Evolutionary conservation across 2,888 invertebrate genomes (phyloP), one percentile per base, ranked within the genome.

Genomic region (Sympetrum striolatum): DNA sequence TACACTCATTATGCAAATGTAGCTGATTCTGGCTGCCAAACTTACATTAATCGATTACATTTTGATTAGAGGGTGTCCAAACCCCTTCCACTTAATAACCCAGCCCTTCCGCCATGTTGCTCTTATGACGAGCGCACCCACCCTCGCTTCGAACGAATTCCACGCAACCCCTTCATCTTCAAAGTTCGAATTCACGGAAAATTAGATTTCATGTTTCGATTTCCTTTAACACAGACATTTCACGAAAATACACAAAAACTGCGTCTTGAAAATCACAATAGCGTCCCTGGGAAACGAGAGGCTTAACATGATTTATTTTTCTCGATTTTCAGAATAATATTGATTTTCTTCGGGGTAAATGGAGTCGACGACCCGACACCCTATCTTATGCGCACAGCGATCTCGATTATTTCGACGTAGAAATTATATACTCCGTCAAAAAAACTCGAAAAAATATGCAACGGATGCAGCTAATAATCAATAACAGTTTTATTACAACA

Each of bases 81-180:
- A 86, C 86, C 86, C 86, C 86, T 86, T 86, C 81, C 90, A 81
- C 90, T 73, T 79, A 90, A 80, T 60, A 90, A 90, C 90, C 90
- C 90, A 90, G 90, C 90, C 90, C 90, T 90, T 90, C 90, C 64
- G 90, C 90, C 90, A 90, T 90, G 82, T 90, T 90, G 90, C 90
- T 81, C 80, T 82, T 86, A 86, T 86, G 86, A 86, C 86, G 86
- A 86, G 86, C 86, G 86, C 86, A 86, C 86, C 86, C 86, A 86
- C 86, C 86, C 86, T 86, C 86, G 60, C 60, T 86, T 60, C 86
- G 86, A 60, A 86, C 86, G 60, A 86, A 86, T 86, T 86, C 86
- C 86, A 86, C 86, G 86, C 86, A 86, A 86, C 86, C 86, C 86
- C 86, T 86, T 86, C 86, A 86, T 86, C 86, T 60, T 86, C 86